Conservation (phyloP, 2,113 vertebrate species). For the Dromiciops gliroides region DNA sequence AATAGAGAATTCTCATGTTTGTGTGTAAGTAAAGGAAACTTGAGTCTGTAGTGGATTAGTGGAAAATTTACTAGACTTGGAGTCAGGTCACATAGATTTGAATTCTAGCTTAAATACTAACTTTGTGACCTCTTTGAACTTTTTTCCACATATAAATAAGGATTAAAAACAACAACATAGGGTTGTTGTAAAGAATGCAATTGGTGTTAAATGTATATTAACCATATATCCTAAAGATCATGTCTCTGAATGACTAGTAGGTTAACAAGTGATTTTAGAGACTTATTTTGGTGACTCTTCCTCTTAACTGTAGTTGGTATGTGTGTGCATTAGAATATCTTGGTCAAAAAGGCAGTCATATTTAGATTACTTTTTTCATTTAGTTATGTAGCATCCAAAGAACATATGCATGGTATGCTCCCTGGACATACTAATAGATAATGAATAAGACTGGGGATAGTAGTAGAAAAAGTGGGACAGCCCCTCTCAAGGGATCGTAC, state of each 20-base stretch:
- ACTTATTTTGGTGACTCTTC: background rate
- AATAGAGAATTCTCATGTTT: slow-evolving; percentile 24
- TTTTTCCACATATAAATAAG: background rate
- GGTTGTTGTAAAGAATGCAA: background rate
- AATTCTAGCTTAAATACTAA: background rate
- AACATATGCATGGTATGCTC: background rate
- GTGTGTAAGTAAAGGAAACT: background rate
- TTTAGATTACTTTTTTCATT: background rate
- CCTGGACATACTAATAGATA: background rate
- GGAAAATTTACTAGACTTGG: background rate
- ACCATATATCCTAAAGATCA: background rate
- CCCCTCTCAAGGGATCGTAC: too few species aligned
- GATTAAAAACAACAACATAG: background rate
- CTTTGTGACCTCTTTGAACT: background rate
- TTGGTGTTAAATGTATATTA: background rate
- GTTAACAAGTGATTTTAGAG: background rate
- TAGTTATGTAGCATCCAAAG: background rate
- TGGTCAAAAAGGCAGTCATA: background rate
- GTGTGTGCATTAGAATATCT: background rate
- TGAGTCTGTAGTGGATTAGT: background rate
- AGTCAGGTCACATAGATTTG: background rate
- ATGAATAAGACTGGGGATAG: background rate
- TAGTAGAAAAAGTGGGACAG: too few species aligned
- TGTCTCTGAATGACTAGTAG: background rate
- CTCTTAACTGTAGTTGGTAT: background rate